Evolutionary conservation across 2,113 vertebrate genomes (phyloP), one percentile per base, ranked within the genome.

Genomic region (Cryptomyrus ogoouensis): DNA sequence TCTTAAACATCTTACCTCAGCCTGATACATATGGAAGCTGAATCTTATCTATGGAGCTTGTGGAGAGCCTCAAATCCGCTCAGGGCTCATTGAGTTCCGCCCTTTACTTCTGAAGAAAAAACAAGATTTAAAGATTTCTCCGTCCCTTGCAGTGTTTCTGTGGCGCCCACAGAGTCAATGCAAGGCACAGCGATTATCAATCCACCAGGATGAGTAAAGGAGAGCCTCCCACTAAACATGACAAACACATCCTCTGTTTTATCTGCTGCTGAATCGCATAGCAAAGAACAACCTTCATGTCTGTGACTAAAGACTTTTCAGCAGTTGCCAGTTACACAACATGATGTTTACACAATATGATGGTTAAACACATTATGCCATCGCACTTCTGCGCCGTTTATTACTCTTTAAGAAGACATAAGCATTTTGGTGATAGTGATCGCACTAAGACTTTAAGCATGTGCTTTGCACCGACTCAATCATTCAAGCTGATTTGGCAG

Each of bases 281-380:
- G 49, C 85, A 87, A 87, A 87, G 19, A n/a, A 50, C 21, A 87
- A 27, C 85, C 50, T 84, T 53, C 27, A 35, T 53, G 19, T 53
- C 53, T 62, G 58, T 44, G 52, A 66, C 4, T 66, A 88, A 58
- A 62, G 49, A n/a, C 21, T 88, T 88, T 58, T 44, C 87, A 58
- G 49, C 19, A 46, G 49, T 56, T 53, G 85, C 13, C 31, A 35
- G 53, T 88, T 44, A 62, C 49, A 35, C n/a, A 52, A 87, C 47
- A 52, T 88, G 87, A 88, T 35, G 44, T 88, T 88, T 88, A 44
- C 9, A 24, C 87, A 88, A n/a, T 62, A 46, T 21, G 5, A 66
- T n/a, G 19, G 35, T 17, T 53, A 58, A 53, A 44, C 52, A 88
- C 31, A 35, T 42, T 27, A 42, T 15, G 35, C 35, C 53, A 66